These are phyloP conservation scores for Oryzias javanicus DNA, from an alignment of 2,113 vertebrate species.

Conservation along the genomic window DNA sequence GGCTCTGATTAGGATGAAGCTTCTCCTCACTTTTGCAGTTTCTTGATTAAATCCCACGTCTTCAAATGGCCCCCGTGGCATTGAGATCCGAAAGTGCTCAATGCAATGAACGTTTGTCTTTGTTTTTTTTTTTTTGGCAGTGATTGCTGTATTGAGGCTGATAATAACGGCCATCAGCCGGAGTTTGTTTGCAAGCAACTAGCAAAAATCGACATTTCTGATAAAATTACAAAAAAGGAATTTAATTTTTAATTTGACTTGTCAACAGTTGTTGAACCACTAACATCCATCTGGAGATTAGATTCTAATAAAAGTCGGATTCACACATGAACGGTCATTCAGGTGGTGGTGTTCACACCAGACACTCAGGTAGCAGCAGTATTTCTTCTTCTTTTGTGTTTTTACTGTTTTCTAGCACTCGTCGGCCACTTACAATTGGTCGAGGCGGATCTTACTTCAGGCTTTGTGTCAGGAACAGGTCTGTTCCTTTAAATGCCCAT, in stretches of 20 bases:
- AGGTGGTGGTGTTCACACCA: no score
- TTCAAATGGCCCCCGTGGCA: slow-evolving; percentile 44
- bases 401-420: no score
- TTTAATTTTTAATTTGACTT: slow-evolving; percentile 40
- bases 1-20: slow-evolving; percentile 59
- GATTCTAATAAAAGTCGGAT: slow-evolving; percentile 63
- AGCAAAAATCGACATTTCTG: slow-evolving; percentile 16
- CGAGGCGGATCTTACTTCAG: no score
- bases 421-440: no score
- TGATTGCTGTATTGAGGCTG: slow-evolving; percentile 64
- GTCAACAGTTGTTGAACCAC: slow-evolving; percentile 44
- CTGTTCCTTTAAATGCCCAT: no score
- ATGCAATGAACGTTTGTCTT: slow-evolving; percentile 62
- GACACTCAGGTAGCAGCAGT: no score
- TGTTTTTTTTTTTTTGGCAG: slow-evolving; percentile 63
- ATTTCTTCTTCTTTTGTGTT: no score
- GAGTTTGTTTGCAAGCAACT: slow-evolving; percentile 11
- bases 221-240: slow-evolving; percentile 14
- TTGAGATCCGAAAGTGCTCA: slow-evolving; percentile 23
- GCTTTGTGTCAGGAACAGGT: no score
- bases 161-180: slow-evolving; percentile 49
- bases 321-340: background rate
- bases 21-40: slow-evolving; percentile 50
- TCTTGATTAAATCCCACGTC: slow-evolving; percentile 71
- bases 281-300: slow-evolving; percentile 58